Evolutionary conservation across 2,888 invertebrate species (phyloP).

Genomic region (Cheilosia pagana): DNA sequence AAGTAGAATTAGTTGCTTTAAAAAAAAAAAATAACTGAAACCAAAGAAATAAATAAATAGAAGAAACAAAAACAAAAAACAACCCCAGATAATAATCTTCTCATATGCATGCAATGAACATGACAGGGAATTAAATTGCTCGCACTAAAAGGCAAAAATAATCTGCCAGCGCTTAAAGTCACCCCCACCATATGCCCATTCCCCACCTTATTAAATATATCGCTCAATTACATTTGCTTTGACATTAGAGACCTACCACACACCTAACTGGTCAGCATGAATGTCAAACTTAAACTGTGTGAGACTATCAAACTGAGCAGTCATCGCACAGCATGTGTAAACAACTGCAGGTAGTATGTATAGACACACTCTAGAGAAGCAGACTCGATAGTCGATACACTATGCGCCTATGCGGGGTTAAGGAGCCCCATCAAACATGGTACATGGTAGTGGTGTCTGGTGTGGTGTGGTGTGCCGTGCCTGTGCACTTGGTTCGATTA

Average conservation of each 20-base stretch:
- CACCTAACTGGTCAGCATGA: conserved; percentile 68
- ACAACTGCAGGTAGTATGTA: conserved; percentile 66
- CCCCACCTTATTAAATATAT: conserved; percentile 19
- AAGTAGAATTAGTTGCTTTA: conserved; percentile 41
- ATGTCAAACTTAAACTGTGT: conserved; percentile 70
- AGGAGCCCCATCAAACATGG: conserved; percentile 58
- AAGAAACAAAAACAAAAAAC: too few species aligned
- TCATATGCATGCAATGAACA: conserved; percentile 65
- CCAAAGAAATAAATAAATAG: conserved; percentile 11
- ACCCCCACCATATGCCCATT: background rate
- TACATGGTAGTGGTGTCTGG: conserved; percentile 29
- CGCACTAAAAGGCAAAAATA: conserved; percentile 17
- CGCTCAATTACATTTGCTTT: conserved; percentile 68
- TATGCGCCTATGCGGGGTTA: conserved; percentile 43
- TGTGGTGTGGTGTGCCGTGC: background rate
- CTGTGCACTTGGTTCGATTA: conserved; percentile 68
- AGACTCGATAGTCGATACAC: conserved; percentile 2
- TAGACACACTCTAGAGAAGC: conserved; percentile 12
- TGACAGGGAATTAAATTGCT: conserved; percentile 61
- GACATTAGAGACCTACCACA: conserved; percentile 66
- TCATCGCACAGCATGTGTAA: conserved; percentile 74
- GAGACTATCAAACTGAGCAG: conserved; percentile 60
- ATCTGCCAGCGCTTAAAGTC: conserved; percentile 38
- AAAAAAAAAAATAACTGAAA: conserved; percentile 29
- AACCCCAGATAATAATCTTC: conserved; percentile 30